Evolutionary conservation across 2,113 vertebrate species (phyloP).

Genomic region (Parotia lawesii): DNA sequence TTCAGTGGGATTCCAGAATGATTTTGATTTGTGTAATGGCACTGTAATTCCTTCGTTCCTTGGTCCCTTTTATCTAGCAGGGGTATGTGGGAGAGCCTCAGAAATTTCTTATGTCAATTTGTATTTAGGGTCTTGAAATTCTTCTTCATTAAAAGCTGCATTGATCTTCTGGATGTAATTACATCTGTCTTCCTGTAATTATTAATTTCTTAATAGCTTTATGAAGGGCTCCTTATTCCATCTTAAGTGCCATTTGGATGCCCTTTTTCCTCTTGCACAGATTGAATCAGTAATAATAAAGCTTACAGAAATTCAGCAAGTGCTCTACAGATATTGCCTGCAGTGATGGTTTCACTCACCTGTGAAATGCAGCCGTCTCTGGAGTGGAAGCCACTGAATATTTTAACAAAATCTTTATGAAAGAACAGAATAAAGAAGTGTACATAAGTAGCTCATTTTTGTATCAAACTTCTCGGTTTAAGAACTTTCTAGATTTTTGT

Average conservation of each 20-base stretch:
- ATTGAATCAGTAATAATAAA: slow-evolving; percentile 52
- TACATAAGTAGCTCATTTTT: neutral
- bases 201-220: slow-evolving; percentile 67
- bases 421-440: neutral
- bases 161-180: slow-evolving; percentile 59
- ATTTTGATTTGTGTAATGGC: neutral
- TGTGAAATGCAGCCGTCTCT: slow-evolving; percentile 21
- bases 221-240: slow-evolving; percentile 56
- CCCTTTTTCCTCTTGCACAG: slow-evolving; percentile 42
- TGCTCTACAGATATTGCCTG: slow-evolving; percentile 12
- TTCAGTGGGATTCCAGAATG: neutral
- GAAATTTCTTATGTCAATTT: neutral
- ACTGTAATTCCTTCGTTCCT: neutral
- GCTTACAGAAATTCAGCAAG: slow-evolving; percentile 36
- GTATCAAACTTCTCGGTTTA: neutral
- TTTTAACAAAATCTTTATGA: neutral
- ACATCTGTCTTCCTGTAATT: slow-evolving; percentile 64
- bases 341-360: slow-evolving; percentile 5
- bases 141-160: slow-evolving; percentile 47
- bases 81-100: neutral
- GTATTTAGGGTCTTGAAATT: slow-evolving; percentile 45
- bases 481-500: neutral
- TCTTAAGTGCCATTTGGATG: slow-evolving; percentile 57
- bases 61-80: neutral
- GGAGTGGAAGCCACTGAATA: neutral